These are phyloP conservation scores for Dicyrtomina minuta DNA, from an alignment of 2,888 invertebrate genomes.

Conservation along the genomic window DNA sequence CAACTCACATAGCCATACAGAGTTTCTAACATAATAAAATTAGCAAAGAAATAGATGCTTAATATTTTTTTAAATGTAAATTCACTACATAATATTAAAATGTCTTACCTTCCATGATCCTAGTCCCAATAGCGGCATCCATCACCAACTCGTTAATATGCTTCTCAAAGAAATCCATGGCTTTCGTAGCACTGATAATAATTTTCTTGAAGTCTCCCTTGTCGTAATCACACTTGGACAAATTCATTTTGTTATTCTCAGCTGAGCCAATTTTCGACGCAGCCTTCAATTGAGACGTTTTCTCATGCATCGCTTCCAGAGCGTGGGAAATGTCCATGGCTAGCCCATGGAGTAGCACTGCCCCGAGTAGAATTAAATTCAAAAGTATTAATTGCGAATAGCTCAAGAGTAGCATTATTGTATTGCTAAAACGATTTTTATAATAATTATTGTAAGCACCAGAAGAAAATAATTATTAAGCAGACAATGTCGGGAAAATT, in stretches of 20 bases:
- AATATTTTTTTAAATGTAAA: constrained; percentile 9
- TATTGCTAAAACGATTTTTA: too few species aligned
- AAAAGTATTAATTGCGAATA: too few species aligned
- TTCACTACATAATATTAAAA: background rate
- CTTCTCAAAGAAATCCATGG: constrained; percentile 29
- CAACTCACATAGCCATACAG: too few species aligned
- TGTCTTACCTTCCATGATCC: constrained; percentile 41
- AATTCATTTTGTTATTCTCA: background rate
- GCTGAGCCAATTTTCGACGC: background rate
- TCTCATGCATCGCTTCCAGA: background rate
- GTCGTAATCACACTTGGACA: constrained; percentile 21
- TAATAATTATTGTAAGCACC: too few species aligned
- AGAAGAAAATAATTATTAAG: too few species aligned
- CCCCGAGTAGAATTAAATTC: too few species aligned
- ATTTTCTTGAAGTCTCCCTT: constrained; percentile 14
- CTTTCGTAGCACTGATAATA: background rate
- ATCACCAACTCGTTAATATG: constrained; percentile 30
- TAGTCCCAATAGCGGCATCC: constrained; percentile 47
- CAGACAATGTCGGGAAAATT: too few species aligned
- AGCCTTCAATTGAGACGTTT: background rate
- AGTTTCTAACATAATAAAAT: too few species aligned
- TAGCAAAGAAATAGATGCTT: too few species aligned
- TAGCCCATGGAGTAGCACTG: too few species aligned
- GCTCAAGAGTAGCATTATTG: too few species aligned
- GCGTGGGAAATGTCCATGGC: too few species aligned